phyloP scores from a whole-genome alignment of 2,888 invertebrate species.

The Tetranychus piercei region DNA sequence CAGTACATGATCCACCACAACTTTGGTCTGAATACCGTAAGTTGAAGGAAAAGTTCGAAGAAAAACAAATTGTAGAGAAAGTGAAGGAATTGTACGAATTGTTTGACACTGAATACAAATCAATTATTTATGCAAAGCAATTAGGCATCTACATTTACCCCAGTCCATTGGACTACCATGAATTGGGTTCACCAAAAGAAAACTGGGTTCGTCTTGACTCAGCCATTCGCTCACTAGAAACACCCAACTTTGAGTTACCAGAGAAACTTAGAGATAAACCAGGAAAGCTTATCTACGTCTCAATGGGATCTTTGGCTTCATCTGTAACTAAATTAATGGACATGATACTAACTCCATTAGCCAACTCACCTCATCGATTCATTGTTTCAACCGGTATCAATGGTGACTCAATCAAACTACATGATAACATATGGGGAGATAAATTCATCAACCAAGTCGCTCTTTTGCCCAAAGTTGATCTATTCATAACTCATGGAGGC shows the following conservation, averaged over 20 bases:
- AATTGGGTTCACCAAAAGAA: not conserved
- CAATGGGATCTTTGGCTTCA: conserved; percentile 13
- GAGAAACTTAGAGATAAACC: conserved; percentile 3
- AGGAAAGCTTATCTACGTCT: conserved; percentile 10
- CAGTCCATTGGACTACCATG: not conserved
- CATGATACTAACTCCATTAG: not conserved
- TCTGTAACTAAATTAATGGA: not conserved
- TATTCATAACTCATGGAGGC: conserved; percentile 10
- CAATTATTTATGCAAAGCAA: not conserved
- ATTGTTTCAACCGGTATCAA: conserved; percentile 8
- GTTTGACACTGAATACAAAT: not conserved
- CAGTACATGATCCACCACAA: not conserved
- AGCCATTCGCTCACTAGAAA: not conserved
- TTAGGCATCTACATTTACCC: conserved; percentile 9
- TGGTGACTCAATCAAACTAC: not conserved
- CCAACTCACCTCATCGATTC: conserved; percentile 11
- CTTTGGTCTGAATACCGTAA: conserved; percentile 1
- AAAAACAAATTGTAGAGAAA: not conserved
- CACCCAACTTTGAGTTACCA: not conserved
- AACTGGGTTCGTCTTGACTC: conserved; percentile 6
- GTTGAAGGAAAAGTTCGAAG: not conserved
- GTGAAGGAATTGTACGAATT: no score
- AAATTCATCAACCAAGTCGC: not conserved
- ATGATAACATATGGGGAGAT: conserved; percentile 12
- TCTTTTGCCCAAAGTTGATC: conserved; percentile 5